phyloP scores from a whole-genome alignment of 2,113 vertebrate genomes.

The Ammodramus savannarum region DNA sequence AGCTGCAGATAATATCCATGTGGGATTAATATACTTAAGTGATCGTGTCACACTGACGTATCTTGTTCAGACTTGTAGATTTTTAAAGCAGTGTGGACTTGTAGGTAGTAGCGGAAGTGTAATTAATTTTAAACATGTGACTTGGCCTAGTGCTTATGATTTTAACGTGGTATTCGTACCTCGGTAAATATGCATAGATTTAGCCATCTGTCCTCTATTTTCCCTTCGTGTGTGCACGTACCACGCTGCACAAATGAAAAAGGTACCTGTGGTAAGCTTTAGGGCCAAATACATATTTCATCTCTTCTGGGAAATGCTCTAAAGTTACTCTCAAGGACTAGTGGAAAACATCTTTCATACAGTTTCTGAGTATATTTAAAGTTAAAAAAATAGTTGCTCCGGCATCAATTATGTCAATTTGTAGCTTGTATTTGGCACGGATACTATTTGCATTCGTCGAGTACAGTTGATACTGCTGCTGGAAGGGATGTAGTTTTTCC shows the following conservation, averaged over 20 bases:
- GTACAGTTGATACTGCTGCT: background rate
- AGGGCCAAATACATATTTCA: background rate
- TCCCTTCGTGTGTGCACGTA: background rate
- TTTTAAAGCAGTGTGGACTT: conserved; percentile 41
- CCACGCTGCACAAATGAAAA: background rate
- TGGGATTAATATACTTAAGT: conserved; percentile 24
- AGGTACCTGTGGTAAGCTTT: background rate
- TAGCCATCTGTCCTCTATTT: conserved; percentile 28
- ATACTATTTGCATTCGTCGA: background rate
- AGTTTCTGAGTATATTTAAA: background rate
- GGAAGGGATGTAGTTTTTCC: background rate
- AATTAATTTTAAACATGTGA: conserved; percentile 43
- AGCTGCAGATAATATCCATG: background rate
- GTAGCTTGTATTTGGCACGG: background rate
- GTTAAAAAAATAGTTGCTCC: background rate
- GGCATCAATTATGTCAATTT: background rate
- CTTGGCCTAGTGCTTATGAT: background rate
- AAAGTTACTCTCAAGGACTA: background rate
- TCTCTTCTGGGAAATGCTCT: background rate
- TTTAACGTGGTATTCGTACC: background rate
- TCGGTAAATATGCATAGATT: background rate
- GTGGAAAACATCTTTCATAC: background rate
- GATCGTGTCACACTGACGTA: conserved; percentile 1
- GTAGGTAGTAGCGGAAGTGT: conserved; percentile 19
- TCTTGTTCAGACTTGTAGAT: conserved; percentile 50